phyloP scores from a whole-genome alignment of 2,888 invertebrate species.

The Nomada ruficornis region DNA sequence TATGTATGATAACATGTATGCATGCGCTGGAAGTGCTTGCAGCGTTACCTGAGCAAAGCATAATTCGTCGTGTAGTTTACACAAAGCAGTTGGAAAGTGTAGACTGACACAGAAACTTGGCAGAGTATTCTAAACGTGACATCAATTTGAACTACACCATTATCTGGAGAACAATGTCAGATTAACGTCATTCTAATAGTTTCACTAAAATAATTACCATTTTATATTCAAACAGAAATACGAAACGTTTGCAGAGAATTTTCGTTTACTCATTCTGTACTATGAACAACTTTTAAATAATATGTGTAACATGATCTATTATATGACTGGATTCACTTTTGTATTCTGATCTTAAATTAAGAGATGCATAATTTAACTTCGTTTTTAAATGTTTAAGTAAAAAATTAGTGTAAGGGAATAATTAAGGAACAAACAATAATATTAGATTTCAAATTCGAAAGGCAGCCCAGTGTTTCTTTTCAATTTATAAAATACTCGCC shows the following conservation, averaged over 20 bases:
- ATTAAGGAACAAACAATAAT: too few species aligned
- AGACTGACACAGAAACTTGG: conserved; percentile 37
- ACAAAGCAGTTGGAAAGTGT: conserved; percentile 46
- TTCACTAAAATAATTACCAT: conserved; percentile 1
- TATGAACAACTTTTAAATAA: too few species aligned
- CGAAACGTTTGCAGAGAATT: neutral
- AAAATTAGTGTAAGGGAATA: too few species aligned
- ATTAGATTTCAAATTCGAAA: too few species aligned
- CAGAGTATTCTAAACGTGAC: conserved; percentile 45
- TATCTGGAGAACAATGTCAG: conserved; percentile 36
- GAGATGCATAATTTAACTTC: too few species aligned
- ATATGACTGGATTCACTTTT: too few species aligned
- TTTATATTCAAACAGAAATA: neutral
- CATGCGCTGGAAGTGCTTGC: conserved; percentile 25
- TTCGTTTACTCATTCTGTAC: neutral
- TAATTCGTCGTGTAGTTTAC: conserved; percentile 51
- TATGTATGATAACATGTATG: neutral
- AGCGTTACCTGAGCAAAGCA: conserved; percentile 29
- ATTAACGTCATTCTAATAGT: neutral
- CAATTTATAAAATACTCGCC: too few species aligned
- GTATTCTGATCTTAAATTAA: too few species aligned
- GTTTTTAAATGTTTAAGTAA: too few species aligned
- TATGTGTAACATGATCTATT: too few species aligned
- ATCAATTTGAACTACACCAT: conserved; percentile 48
- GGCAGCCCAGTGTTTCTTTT: too few species aligned